These are phyloP conservation scores for Arion vulgaris DNA, from an alignment of 1,140 invertebrate genomes.

Conservation along the genomic window DNA sequence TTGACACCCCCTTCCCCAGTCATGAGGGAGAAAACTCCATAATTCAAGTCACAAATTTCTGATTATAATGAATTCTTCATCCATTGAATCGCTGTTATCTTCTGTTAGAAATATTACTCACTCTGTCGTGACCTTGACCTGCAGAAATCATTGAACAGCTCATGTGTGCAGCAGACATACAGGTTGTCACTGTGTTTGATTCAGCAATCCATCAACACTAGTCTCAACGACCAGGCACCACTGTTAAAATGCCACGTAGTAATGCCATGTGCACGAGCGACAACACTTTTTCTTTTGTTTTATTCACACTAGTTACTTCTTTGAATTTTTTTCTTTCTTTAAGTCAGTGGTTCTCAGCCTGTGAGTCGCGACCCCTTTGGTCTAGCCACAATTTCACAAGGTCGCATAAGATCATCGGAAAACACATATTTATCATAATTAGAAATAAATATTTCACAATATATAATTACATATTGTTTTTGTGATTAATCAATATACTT, in stretches of 20 bases:
- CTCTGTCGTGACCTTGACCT: background rate
- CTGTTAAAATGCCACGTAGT: background rate
- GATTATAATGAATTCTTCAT: constrained; percentile 6
- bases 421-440: too few relatives aligned
- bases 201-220: background rate
- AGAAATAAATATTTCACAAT: too few relatives aligned
- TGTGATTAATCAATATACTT: too few relatives aligned
- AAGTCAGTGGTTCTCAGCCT: too few relatives aligned
- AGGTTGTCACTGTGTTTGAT: background rate
- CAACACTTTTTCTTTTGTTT: background rate
- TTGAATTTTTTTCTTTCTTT: too few relatives aligned
- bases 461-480: too few relatives aligned
- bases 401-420: too few relatives aligned
- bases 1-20: too few relatives aligned
- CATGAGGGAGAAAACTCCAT: too few relatives aligned
- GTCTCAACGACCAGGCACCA: background rate
- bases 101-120: constrained; percentile 9
- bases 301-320: background rate
- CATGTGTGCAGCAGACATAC: background rate
- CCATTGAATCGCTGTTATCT: background rate
- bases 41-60: background rate
- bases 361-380: too few relatives aligned
- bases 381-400: too few relatives aligned
- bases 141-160: background rate
- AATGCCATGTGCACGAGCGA: background rate